Percentiles rank a stretch among this genome's conserved stretches.
phyloP scores from a whole-genome alignment of 1,140 invertebrate species.

The Zophobas atratus region DNA sequence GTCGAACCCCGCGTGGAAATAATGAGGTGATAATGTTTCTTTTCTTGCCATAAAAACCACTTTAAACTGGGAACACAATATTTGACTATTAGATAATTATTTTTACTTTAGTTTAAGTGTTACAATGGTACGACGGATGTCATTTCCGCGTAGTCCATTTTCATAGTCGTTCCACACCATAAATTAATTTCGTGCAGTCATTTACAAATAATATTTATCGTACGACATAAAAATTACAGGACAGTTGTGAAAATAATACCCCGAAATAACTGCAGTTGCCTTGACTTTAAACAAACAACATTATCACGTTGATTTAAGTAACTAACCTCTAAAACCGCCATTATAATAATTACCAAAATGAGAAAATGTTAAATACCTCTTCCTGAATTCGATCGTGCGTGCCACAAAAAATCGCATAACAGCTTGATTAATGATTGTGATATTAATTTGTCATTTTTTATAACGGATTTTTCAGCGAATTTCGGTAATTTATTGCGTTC shows the following conservation, averaged over 20 bases:
- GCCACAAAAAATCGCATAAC: neutral
- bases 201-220: too few relatives aligned
- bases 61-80: too few relatives aligned
- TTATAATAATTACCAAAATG: slow-evolving; percentile 7
- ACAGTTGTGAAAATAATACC: neutral
- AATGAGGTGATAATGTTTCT: too few relatives aligned
- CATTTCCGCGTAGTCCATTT: too few relatives aligned
- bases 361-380: slow-evolving; percentile 4
- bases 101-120: too few relatives aligned
- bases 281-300: slow-evolving; percentile 23
- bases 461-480: slow-evolving; percentile 18
- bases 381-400: slow-evolving; percentile 10
- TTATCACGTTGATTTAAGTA: slow-evolving; percentile 1
- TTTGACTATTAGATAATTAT: too few relatives aligned
- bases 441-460: slow-evolving; percentile 11
- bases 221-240: neutral
- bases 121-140: too few relatives aligned
- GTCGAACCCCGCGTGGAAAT: too few relatives aligned
- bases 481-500: slow-evolving; percentile 40
- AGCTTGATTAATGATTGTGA: slow-evolving; percentile 7
- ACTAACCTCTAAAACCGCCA: slow-evolving; percentile 8
- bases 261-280: slow-evolving; percentile 3
- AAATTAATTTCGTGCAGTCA: too few relatives aligned
- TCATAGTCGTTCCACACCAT: too few relatives aligned
- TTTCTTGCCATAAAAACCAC: too few relatives aligned